Base-by-base conservation (phyloP, 2,888 invertebrate species). In the Parnassius mnemosyne region DNA sequence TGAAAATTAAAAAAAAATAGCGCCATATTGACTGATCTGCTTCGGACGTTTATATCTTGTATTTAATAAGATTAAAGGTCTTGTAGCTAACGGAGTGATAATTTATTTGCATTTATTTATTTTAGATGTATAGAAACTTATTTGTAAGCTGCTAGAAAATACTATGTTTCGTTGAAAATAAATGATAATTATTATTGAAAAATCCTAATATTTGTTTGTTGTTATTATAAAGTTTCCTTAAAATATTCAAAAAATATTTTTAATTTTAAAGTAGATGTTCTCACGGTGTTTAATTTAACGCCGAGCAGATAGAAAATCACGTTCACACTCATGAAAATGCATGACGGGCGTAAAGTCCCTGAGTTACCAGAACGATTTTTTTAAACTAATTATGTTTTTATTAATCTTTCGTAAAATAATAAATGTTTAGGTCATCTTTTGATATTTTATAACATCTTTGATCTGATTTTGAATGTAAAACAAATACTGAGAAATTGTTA, bases 81-180 rank as follows among this genome's bases (percentile, higher is more conserved):
- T 20, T 46, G 43, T 57, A 58, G 65, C 61, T 61, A 34, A 58
- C 50, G 64, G 20, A 72, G 77, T 84, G 83, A 81, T 82, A 79
- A 61, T 62, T 64, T 69, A 62, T 75, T 76, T 85, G 89, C 89
- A 89, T 90, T 90, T 89, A 89, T 80, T 76, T 74, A 74, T 73
- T 68, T 59, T 71, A 70, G 65, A 65, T 78, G 78, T 74, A 69
- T 60, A 66, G 16, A 49, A 42, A 42, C 9, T 49, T 13, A 65
- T 66, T 66, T 55, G 25, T 77, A 76, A 73, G 75, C 74, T 70
- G 80, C 74, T 77, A 75, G 67, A 64, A 69, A 78, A 77, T 83
- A 76, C 77, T 80, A 81, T 87, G 89, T 91, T 90, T 83, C 73
- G 89, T 90, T 91, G 83, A 88, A 87, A 89, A 89, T 87, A 91